Base-by-base conservation (phyloP, 2,888 invertebrate genomes). In the Eupithecia pulchellata region DNA sequence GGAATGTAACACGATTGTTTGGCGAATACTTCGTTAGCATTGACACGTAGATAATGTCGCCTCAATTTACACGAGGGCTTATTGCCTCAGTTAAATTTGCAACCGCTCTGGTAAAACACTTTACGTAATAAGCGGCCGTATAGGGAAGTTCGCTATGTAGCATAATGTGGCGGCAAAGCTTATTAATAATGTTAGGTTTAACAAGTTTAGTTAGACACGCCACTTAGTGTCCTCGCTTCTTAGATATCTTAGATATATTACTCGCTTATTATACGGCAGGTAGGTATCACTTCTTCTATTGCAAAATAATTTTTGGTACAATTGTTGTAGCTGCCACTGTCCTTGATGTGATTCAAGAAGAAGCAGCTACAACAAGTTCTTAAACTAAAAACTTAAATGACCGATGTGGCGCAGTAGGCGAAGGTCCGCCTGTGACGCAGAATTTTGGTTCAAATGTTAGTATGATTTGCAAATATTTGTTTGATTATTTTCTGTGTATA, bases 21-120 rank as follows among this genome's bases (percentile, higher is more conserved):
- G n/a, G 5, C 32, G 34, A 61, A 61, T 25, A 72, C 65, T 75
- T 76, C 71, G 72, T 75, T 76, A 76, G 68, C 75, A 71, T 73
- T 69, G 75, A 76, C 73, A 72, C 66, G 64, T 8, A 57, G 69
- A 70, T 78, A 75, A 76, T 74, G 69, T 76, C 67, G 66, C 63
- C 70, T 72, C 60, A 72, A 73, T 78, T 75, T 73, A 74, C 75
- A 76, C 68, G 66, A 70, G 14, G 62, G 69, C 71, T 76, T 74
- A 77, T 76, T 70, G 76, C 72, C 71, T 11, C 57, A 73, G 73
- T 69, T 71, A 69, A 74, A 73, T 71, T 64, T 68, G 66, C 64
- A 73, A 72, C 68, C 52, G 64, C 57, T 30, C 58, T 27, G 69
- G 61, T 72, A 71, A 74, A 75, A 74, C 75, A 75, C 68, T 77